Evolutionary conservation across 2,113 vertebrate genomes (phyloP).

Genomic region (Pteronura brasiliensis): DNA sequence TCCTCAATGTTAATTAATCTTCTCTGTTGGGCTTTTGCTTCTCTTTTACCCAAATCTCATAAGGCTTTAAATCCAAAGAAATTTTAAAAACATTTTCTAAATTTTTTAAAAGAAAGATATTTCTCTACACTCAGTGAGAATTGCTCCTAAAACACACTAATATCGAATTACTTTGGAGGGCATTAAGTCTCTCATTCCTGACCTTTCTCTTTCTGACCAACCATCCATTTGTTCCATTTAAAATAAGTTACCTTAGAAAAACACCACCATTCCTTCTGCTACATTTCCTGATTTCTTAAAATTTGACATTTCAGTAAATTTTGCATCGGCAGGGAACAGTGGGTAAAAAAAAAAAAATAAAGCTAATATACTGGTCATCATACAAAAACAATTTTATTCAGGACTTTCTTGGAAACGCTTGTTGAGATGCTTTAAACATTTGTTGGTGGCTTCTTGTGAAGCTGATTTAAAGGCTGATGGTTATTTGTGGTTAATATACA

Average conservation of each 20-base stretch:
- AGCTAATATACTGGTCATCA: neutral
- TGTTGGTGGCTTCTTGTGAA: conserved; percentile 62
- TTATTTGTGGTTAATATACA: conserved; percentile 71
- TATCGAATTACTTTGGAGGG: neutral
- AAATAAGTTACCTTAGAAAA: conserved; percentile 31
- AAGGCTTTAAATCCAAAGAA: conserved; percentile 29
- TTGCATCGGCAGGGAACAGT: neutral
- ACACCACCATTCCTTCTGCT: neutral
- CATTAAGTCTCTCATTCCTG: neutral
- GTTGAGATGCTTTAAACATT: conserved; percentile 65
- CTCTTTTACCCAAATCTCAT: conserved; percentile 33
- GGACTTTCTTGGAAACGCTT: conserved; percentile 46
- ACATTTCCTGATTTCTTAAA: conserved; percentile 42
- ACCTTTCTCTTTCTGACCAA: neutral
- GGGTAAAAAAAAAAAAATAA: neutral
- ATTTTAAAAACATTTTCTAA: neutral
- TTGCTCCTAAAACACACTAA: neutral
- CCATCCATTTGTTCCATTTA: conserved; percentile 26
- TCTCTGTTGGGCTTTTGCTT: neutral
- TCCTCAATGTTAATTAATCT: neutral
- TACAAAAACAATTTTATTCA: conserved; percentile 39
- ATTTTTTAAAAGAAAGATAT: conserved; percentile 27
- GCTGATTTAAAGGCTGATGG: conserved; percentile 53
- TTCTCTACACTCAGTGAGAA: conserved; percentile 6
- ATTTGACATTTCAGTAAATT: conserved; percentile 12